phyloP scores from a whole-genome alignment of 1,140 invertebrate species.

The Drosophila kurseongensis region DNA sequence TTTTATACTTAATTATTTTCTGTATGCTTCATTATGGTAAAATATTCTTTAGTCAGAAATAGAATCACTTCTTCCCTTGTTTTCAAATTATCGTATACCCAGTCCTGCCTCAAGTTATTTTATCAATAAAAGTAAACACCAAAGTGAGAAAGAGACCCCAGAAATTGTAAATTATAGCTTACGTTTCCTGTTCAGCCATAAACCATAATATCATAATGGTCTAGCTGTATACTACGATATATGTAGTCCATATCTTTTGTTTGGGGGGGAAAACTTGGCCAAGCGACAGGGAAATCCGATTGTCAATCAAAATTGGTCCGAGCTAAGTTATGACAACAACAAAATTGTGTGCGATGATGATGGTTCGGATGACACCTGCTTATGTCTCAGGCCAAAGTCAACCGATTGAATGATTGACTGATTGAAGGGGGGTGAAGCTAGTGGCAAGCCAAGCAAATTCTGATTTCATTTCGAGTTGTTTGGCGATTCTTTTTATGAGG shows the following conservation, averaged over 20 bases:
- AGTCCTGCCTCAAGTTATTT: slow-evolving; percentile 49
- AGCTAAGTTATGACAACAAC: slow-evolving; percentile 22
- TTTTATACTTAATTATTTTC: too few species aligned
- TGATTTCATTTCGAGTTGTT: slow-evolving; percentile 45
- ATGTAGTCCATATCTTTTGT: slow-evolving; percentile 30
- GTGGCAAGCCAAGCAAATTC: slow-evolving; percentile 7
- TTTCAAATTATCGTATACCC: slow-evolving; percentile 21
- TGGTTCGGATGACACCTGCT: slow-evolving; percentile 40
- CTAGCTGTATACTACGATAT: slow-evolving; percentile 6
- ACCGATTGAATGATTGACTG: slow-evolving; percentile 38
- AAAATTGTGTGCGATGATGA: slow-evolving; percentile 34
- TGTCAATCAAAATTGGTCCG: slow-evolving; percentile 69
- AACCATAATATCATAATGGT: slow-evolving; percentile 50
- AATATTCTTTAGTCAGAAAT: background rate
- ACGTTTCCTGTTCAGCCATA: slow-evolving; percentile 53
- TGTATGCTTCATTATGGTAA: too few species aligned
- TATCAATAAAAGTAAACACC: slow-evolving; percentile 48
- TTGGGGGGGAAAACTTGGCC: slow-evolving; percentile 26
- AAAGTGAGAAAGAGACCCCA: slow-evolving; percentile 14
- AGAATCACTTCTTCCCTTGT: background rate
- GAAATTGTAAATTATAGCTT: slow-evolving; percentile 39
- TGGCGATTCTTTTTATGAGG: slow-evolving; percentile 69
- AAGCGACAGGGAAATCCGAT: slow-evolving; percentile 70
- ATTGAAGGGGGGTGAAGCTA: background rate
- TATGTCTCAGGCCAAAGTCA: slow-evolving; percentile 42